A percentile compares a stretch with the other conserved stretches of the same genome.
phyloP scores from a whole-genome alignment of 2,888 invertebrate genomes.

The Eugnorisma glareosa region DNA sequence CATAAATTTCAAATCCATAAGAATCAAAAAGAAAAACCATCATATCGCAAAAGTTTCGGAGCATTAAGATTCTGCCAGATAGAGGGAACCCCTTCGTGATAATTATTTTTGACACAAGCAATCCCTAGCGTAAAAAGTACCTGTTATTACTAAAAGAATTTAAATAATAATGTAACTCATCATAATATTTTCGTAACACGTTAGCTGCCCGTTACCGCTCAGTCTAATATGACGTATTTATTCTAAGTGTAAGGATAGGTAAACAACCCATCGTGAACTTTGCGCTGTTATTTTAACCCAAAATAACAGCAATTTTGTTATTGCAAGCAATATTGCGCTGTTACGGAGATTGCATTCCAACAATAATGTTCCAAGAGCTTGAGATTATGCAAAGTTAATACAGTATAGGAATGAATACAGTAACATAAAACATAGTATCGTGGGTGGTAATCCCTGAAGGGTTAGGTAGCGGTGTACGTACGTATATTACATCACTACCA shows the following conservation, averaged over 20 bases:
- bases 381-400: neutral
- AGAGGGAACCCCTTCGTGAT: too few relatives aligned
- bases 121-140: too few relatives aligned
- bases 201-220: constrained; percentile 1
- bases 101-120: too few relatives aligned
- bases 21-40: too few relatives aligned
- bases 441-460: neutral
- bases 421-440: neutral
- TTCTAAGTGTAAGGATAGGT: constrained; percentile 11
- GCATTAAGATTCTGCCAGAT: too few relatives aligned
- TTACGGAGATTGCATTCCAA: neutral
- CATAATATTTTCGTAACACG: constrained; percentile 25
- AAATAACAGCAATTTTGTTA: constrained; percentile 10
- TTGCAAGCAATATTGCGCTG: neutral
- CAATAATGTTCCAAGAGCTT: neutral
- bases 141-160: neutral
- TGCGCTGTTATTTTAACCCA: constrained; percentile 10
- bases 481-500: neutral
- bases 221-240: constrained; percentile 8
- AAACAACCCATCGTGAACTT: constrained; percentile 31
- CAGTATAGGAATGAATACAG: neutral
- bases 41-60: too few relatives aligned
- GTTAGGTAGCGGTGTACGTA: neutral
- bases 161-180: neutral
- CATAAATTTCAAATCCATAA: too few relatives aligned